Percentiles rank a stretch among this genome's conserved stretches.
Conservation (phyloP, 1,140 invertebrate species). For the Macrobrachium rosenbergii region DNA sequence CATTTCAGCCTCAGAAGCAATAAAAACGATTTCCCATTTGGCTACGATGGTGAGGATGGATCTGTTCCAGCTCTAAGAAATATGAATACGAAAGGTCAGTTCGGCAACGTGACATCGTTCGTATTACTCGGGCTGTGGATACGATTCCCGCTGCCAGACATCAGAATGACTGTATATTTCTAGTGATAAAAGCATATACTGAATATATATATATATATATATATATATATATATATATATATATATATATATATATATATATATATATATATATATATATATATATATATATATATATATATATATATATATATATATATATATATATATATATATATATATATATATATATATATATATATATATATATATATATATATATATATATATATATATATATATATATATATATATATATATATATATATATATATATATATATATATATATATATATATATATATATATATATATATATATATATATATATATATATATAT, state of each 20-base stretch:
- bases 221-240: neutral
- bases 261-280: slow-evolving; percentile 22
- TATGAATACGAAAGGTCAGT: too few relatives aligned
- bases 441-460: slow-evolving; percentile 12
- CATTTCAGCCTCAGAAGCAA: too few relatives aligned
- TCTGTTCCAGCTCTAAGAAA: too few relatives aligned
- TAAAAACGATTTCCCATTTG: too few relatives aligned
- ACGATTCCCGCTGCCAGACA: too few relatives aligned
- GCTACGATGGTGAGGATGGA: too few relatives aligned
- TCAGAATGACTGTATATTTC: too few relatives aligned
- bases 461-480: slow-evolving; percentile 18
- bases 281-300: neutral
- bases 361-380: slow-evolving; percentile 2
- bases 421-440: slow-evolving; percentile 11
- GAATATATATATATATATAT: neutral
- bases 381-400: slow-evolving; percentile 18
- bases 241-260: slow-evolving; percentile 15
- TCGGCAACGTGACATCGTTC: too few relatives aligned
- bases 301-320: slow-evolving; percentile 11
- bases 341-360: slow-evolving; percentile 22
- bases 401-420: slow-evolving; percentile 22
- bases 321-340: neutral
- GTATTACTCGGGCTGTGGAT: too few relatives aligned
- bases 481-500: neutral
- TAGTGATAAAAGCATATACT: too few relatives aligned